These are phyloP conservation scores for Eleutherodactylus coqui DNA, from an alignment of 2,797 vertebrate species.

Conservation along the genomic window DNA sequence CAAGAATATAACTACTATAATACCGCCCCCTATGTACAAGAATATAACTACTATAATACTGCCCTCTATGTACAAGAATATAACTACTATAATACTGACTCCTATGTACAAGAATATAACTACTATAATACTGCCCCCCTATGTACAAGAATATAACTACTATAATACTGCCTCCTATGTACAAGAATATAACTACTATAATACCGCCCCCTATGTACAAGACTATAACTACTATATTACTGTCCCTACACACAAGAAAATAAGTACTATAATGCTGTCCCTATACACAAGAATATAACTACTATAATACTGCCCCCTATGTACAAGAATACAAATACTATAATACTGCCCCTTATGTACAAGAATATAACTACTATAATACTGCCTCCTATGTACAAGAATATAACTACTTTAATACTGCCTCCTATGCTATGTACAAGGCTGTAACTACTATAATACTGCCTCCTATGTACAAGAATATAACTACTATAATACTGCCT, in stretches of 20 bases:
- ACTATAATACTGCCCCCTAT: constrained; percentile 7
- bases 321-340: constrained; percentile 11
- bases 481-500: background rate
- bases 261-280: constrained; percentile 2
- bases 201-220: background rate
- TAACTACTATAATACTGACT: background rate
- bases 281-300: constrained; percentile 7
- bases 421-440: background rate
- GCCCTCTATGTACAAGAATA: background rate
- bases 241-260: background rate
- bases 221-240: constrained; percentile 2
- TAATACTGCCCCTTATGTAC: background rate
- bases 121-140: background rate
- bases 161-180: constrained; percentile 5
- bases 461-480: background rate
- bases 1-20: constrained; percentile 16
- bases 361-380: background rate
- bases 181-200: constrained; percentile 9
- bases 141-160: constrained; percentile 5
- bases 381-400: background rate
- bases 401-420: background rate
- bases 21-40: background rate
- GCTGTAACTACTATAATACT: background rate
- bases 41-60: background rate
- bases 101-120: constrained; percentile 6